A percentile compares a stretch with the other conserved stretches of the same genome.
These are phyloP conservation scores for Polylopha cassiicola DNA, from an alignment of 2,888 invertebrate species.

Conservation along the genomic window DNA sequence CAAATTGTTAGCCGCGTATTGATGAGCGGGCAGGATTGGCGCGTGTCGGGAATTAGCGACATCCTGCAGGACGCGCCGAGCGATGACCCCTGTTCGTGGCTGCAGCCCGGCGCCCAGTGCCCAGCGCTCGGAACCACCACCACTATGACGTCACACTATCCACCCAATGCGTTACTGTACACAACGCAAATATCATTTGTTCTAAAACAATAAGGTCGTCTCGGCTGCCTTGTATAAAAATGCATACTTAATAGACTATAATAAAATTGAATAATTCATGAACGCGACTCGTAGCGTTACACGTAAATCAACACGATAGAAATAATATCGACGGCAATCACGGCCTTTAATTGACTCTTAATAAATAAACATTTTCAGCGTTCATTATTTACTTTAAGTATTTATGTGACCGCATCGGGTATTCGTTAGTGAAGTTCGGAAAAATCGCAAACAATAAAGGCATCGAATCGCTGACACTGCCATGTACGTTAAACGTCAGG, in stretches of 20 bases:
- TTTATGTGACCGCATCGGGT: no score
- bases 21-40: constrained; percentile 39
- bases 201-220: no score
- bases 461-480: constrained; percentile 6
- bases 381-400: no score
- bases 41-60: constrained; percentile 66
- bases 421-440: constrained; percentile 12
- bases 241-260: no score
- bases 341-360: no score
- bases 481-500: constrained; percentile 23
- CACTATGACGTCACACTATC: constrained; percentile 10
- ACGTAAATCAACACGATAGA: no score
- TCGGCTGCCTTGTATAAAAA: no score
- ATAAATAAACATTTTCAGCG: no score
- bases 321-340: no score
- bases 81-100: constrained; percentile 47
- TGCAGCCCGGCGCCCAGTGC: constrained; percentile 23
- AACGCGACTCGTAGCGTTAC: no score
- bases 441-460: constrained; percentile 6
- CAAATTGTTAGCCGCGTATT: constrained; percentile 28
- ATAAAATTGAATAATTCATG: no score
- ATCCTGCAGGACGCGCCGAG: constrained; percentile 64
- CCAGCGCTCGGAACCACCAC: constrained; percentile 22
- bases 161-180: constrained; percentile 2
- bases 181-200: no score